Percentiles rank a stretch among this genome's conserved stretches.
These are phyloP conservation scores for Cnemophilus loriae DNA, from an alignment of 2,113 vertebrate species.

Conservation along the genomic window DNA sequence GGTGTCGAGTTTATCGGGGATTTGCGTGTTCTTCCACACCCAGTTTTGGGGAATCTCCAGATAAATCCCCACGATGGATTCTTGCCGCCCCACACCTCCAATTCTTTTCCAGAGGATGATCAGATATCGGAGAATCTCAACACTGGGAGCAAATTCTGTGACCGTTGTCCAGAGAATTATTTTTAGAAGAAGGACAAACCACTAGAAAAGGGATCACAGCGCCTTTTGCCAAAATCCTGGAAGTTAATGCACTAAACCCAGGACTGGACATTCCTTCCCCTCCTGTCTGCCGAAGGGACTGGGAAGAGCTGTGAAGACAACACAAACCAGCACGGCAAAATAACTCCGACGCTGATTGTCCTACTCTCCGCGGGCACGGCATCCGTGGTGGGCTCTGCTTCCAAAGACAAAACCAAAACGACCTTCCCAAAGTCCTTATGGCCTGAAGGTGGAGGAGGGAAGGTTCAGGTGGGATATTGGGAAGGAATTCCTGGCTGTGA, in stretches of 20 bases:
- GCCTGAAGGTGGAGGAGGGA: background rate
- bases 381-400: fast-evolving
- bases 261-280: background rate
- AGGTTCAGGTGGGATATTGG: too few species aligned
- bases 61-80: background rate
- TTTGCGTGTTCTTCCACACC: too few species aligned
- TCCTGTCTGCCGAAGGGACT: background rate
- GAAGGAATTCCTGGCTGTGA: background rate
- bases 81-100: background rate
- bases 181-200: background rate
- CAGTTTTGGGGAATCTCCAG: fast-evolving
- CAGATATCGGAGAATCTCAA: background rate
- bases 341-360: background rate
- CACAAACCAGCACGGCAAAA: background rate
- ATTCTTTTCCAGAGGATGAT: background rate
- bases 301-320: background rate
- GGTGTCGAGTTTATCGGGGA: background rate
- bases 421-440: background rate
- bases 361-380: background rate
- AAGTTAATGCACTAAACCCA: background rate
- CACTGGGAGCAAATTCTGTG: background rate
- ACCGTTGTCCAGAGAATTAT: fast-evolving
- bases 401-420: background rate
- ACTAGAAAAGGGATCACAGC: background rate
- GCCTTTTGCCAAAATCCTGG: background rate